Evolutionary conservation across 2,888 invertebrate species (phyloP), one percentile per base, ranked within the genome.

Genomic region (Microplitis deprimator): DNA sequence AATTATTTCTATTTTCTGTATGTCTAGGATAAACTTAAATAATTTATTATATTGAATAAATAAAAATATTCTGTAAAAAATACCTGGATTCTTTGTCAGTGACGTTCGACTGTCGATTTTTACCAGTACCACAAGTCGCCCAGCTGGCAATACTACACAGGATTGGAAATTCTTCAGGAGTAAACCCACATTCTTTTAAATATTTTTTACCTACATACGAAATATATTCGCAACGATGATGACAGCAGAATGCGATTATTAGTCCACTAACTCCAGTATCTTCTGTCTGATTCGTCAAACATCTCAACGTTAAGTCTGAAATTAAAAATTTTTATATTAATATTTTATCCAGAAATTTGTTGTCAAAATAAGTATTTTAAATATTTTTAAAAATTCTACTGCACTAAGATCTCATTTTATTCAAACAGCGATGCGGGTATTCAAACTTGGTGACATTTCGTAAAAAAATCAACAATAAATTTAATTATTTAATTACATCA

Each of bases 211-310:
- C 95, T 1, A 94, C 92, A 89, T 95, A 96, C 0, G 93, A 90
- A 17, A 89, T 89, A 92, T 94, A 95, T 64, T 93, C 92, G 88
- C 96, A 97, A 82, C 95, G 93, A 90, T 98, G 97, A 90, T 97
- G 97, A 88, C 98, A 98, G 90, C 98, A 98, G 29, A 97, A 93
- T 2, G 97, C 96, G 87, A 97, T 92, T 75, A 95, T 91, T 62
- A 94, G 86, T 6, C 95, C 96, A 73, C 81, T 79, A 85, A 92
- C 84, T 85, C 90, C 90, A 4, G 65, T 29, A 84, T 90, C 81
- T 83, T 80, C 59, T 71, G 85, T 90, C 10, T 86, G 89, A 65
- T 91, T 91, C 40, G 90, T 89, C 79, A 96, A 86, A 88, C 96
- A 95, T 62, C 93, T 92, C 77, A 96, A 87, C 1, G 96, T 93